Conservation (phyloP, 2,888 invertebrate genomes). For the Diaprepes abbreviatus region DNA sequence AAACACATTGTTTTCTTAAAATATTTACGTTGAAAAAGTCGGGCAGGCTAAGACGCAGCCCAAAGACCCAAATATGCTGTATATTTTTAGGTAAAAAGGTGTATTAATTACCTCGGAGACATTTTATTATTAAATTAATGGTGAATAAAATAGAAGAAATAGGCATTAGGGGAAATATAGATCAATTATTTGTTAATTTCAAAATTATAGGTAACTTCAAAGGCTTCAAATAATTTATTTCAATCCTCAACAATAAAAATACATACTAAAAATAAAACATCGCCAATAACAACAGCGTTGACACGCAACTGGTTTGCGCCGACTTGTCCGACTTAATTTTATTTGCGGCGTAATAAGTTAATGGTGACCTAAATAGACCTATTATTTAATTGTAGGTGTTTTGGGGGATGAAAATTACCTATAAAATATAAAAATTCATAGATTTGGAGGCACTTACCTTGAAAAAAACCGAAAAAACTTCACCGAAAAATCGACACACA, state of each 20-base stretch:
- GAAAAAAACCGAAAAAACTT: conserved; percentile 40
- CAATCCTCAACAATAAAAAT: conserved; percentile 1
- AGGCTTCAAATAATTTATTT: neutral
- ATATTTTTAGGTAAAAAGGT: neutral
- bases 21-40: conserved; percentile 2
- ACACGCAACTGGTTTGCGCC: conserved; percentile 8
- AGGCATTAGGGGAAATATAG: conserved; percentile 1
- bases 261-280: conserved; percentile 17
- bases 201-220: too few species aligned
- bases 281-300: conserved; percentile 20
- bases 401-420: conserved; percentile 14
- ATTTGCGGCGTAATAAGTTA: conserved; percentile 14
- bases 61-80: neutral
- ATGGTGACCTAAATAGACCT: conserved; percentile 3
- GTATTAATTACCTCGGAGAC: neutral
- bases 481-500: conserved; percentile 30
- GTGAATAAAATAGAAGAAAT: neutral
- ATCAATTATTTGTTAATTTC: too few species aligned
- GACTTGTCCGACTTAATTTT: conserved; percentile 13
- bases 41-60: neutral
- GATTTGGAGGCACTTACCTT: conserved; percentile 28
- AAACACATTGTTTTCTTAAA: conserved; percentile 22
- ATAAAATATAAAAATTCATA: conserved; percentile 6
- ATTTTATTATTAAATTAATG: neutral
- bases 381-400: conserved; percentile 11